Evolutionary conservation across 2,797 vertebrate species (phyloP).

Genomic region (Crocidura indochinensis): DNA sequence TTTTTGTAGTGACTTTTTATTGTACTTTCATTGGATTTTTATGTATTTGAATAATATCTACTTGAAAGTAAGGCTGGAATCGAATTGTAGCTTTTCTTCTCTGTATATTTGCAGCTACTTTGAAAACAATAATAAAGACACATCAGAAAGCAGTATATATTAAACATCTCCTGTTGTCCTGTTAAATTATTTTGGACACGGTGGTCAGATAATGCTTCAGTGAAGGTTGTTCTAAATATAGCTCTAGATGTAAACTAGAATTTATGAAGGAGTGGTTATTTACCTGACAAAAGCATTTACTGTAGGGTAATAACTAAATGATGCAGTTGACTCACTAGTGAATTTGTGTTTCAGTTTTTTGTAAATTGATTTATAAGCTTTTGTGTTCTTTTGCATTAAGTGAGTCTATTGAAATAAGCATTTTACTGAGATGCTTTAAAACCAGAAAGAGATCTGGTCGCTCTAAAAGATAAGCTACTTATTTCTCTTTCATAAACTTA

Average conservation of each 20-base stretch:
- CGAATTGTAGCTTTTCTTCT: background rate
- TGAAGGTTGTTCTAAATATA: conserved; percentile 10
- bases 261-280: conserved; percentile 9
- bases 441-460: background rate
- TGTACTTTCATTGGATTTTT: background rate
- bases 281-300: background rate
- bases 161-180: background rate
- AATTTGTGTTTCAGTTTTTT: conserved; percentile 33
- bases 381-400: conserved; percentile 43
- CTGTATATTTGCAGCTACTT: conserved; percentile 13
- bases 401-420: conserved; percentile 43
- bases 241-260: background rate
- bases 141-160: background rate
- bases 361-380: conserved; percentile 10
- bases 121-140: conserved; percentile 33
- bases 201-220: conserved; percentile 31
- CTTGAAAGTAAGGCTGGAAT: conserved; percentile 16
- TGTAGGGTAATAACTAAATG: conserved; percentile 2
- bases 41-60: background rate
- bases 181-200: background rate
- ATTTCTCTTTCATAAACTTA: background rate
- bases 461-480: conserved; percentile 16
- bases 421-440: conserved; percentile 25
- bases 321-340: background rate
- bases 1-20: background rate